phyloP scores from a whole-genome alignment of 2,113 vertebrate genomes.

The Dicentrarchus labrax region DNA sequence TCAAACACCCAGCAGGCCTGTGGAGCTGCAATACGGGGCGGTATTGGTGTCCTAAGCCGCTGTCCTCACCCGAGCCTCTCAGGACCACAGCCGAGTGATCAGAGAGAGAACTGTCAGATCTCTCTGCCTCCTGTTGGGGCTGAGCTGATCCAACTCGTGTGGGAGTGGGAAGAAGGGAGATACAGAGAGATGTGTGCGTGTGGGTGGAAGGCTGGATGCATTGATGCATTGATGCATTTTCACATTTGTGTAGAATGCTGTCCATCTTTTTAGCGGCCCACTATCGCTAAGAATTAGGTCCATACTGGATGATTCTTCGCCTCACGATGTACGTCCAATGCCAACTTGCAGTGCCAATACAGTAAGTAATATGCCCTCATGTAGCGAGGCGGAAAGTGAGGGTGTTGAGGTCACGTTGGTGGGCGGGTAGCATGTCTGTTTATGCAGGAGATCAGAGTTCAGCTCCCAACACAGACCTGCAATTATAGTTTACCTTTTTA shows the following conservation, averaged over 20 bases:
- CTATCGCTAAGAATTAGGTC: not conserved
- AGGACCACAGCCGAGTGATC: slow-evolving; percentile 36
- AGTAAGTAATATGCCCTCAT: not conserved
- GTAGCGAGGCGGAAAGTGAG: not conserved
- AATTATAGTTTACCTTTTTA: not conserved
- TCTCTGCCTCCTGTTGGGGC: not conserved
- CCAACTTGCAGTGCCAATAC: not conserved
- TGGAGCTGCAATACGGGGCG: not conserved
- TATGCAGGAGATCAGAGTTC: not conserved
- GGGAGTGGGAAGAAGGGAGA: slow-evolving; percentile 34
- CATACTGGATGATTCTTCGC: not conserved
- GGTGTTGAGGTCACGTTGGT: not conserved
- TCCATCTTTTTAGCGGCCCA: slow-evolving; percentile 5
- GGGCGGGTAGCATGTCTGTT: not conserved
- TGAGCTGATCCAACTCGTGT: slow-evolving; percentile 18
- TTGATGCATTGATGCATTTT: slow-evolving; percentile 25
- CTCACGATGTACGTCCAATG: not conserved
- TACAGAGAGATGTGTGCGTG: not conserved
- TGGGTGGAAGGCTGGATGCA: slow-evolving; percentile 12
- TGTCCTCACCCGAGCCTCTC: slow-evolving; percentile 24
- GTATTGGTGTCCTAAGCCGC: slow-evolving; percentile 12
- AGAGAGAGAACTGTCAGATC: slow-evolving; percentile 37
- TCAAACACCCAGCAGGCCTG: slow-evolving; percentile 34
- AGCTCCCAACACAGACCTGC: not conserved
- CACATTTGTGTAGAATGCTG: not conserved